Evolutionary conservation across 2,113 vertebrate genomes (phyloP), one percentile per base, ranked within the genome.

Genomic region (Lycaon pictus): DNA sequence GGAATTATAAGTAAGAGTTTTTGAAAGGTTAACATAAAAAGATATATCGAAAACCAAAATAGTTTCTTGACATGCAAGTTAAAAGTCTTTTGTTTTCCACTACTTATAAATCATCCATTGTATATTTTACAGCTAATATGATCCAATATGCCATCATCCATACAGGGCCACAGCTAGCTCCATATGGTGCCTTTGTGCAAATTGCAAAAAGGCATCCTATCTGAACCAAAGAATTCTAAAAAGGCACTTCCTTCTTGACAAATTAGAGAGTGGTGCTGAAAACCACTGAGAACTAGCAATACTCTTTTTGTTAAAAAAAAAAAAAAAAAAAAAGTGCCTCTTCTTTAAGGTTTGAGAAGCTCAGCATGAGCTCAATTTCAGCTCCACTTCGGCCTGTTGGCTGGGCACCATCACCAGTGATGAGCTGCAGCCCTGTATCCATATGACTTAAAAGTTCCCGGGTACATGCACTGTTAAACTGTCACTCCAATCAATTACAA

Each of bases 1-100:
- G 99, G 99, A 99, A 99, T 98, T 99, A 93, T 98, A 99, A 98
- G 98, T 96, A 97, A 97, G 95, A 98, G 87, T 98, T 98, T 97
- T 98, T 98, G 97, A 98, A 98, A 95, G 43, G 98, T 98, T 98
- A 99, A 98, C 90, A 98, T 85, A 88, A 92, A 62, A 92, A 98
- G 96, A 97, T 97, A 96, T 63, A 20, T 19, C 19, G 11, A 88
- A 98, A 96, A 85, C 79, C 53, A 97, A 98, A 98, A 97, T 76
- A 92, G 84, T 92, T 93, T 97, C 83, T 98, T 97, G 88, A 97
- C 98, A 99, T 98, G 99, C 99, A 98, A 98, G 88, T 97, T 96
- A 76, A 95, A 98, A 97, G 67, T 35, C 97, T 91, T 98, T 83
- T 97, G 51, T 58, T 95, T 93, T 89, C 56, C 43, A 82, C 67